A percentile compares a stretch with the other conserved stretches of the same genome.
Evolutionary conservation across 2,113 vertebrate species (phyloP).

Genomic region (Sisor rabdophorus): DNA sequence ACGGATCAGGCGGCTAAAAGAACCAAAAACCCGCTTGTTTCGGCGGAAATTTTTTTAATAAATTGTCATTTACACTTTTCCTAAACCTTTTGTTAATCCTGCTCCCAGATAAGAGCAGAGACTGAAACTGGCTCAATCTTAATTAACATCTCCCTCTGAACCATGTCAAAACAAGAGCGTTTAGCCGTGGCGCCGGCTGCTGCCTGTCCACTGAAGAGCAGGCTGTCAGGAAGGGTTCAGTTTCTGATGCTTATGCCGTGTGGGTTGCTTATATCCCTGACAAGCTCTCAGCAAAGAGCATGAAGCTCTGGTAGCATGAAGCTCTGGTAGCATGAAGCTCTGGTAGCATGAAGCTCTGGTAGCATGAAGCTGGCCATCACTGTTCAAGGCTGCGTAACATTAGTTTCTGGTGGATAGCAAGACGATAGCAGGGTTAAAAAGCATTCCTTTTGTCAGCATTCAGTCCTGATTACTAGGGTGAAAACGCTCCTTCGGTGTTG

Average conservation of each 20-base stretch:
- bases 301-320: slow-evolving; percentile 25
- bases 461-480: slow-evolving; percentile 44
- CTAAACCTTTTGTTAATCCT: slow-evolving; percentile 44
- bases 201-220: slow-evolving; percentile 41
- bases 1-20: slow-evolving; percentile 11
- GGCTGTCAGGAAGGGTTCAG: slow-evolving; percentile 23
- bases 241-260: slow-evolving; percentile 12
- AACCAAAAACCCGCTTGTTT: not conserved
- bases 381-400: slow-evolving; percentile 39
- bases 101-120: slow-evolving; percentile 40
- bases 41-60: slow-evolving; percentile 4
- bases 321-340: too few species aligned
- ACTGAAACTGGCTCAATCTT: slow-evolving; percentile 42
- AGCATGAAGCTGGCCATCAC: slow-evolving; percentile 25
- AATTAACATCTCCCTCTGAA: slow-evolving; percentile 53
- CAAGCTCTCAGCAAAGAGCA: slow-evolving; percentile 29
- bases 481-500: slow-evolving; percentile 29
- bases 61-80: slow-evolving; percentile 42
- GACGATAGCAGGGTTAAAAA: slow-evolving; percentile 20
- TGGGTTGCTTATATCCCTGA: slow-evolving; percentile 29
- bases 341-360: too few species aligned
- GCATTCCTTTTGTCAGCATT: too few species aligned
- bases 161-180: slow-evolving; percentile 46
- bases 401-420: slow-evolving; percentile 33
- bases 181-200: slow-evolving; percentile 21